Base-by-base conservation (phyloP, 2,797 vertebrate genomes). In the Lepus townsendii region DNA sequence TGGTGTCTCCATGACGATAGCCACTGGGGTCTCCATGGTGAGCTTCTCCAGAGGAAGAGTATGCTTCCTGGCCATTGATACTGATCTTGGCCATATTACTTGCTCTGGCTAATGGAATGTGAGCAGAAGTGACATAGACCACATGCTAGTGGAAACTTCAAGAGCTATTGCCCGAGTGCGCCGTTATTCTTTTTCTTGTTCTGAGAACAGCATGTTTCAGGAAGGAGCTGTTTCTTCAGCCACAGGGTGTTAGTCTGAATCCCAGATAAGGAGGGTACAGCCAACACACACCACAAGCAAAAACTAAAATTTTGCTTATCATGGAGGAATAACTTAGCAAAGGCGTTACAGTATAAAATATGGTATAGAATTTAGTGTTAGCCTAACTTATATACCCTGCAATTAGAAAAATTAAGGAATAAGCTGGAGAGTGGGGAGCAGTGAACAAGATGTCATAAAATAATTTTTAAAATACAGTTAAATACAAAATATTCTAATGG, bases 401-500 rank as follows among this genome's bases (percentile, higher is more conserved):
- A 88, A 87, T 66, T 65, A 22, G 66, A 72, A 69, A 68, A 84
- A 83, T 65, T 80, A 60, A 26, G 12, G 38, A 19, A 69, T 54
- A 88, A 91, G 71, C 42, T 75, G 52, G 30, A 78, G 57, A 89
- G 50, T 62, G 11, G 68, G 20, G 1, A 88, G 52, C 6, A 27
- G 27, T 54, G 62, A 66, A 47, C 17, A 90, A 79, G 30, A 62
- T 47, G 77, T 62, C 57, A 84, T 47, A 80, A 76, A 92, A 71
- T 30, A 77, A 63, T 82, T 60, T 91, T 69, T 42, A 16, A 89
- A 88, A 62, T 63, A 83, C 17, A 47, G 38, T 89, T 87, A 90
- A 73, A 93, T 11, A 63, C 26, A 91, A 95, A 90, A 76, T 88
- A 90, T 8, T 83, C 24, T 68, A 82, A 62, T 76, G 24, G 42